Evolutionary conservation across 2,113 vertebrate species (phyloP).

Genomic region (Heteronetta atricapilla): DNA sequence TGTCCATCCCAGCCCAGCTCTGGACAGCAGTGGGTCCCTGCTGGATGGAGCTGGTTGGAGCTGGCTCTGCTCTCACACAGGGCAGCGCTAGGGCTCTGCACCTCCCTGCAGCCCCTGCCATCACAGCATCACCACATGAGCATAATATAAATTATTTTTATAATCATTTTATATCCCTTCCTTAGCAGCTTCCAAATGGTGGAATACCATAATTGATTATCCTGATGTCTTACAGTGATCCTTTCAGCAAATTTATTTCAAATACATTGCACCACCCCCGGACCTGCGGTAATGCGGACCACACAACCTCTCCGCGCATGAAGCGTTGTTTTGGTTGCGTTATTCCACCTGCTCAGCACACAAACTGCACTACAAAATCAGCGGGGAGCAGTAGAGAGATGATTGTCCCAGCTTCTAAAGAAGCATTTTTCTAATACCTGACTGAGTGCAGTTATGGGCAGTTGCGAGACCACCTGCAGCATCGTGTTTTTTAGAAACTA

Average conservation of each 20-base stretch:
- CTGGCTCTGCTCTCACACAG: no score
- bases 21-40: no score
- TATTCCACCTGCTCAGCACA: neutral
- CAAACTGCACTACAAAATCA: neutral
- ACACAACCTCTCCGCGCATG: neutral
- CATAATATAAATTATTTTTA: no score
- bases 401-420: neutral
- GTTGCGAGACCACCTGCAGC: neutral
- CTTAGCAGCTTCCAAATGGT: neutral
- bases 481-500: neutral
- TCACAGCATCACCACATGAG: no score
- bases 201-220: neutral
- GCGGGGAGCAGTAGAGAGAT: neutral
- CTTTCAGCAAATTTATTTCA: neutral
- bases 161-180: neutral
- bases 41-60: no score
- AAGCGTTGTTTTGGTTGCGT: neutral
- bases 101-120: no score
- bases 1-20: no score
- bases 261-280: neutral
- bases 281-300: no score
- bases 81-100: no score
- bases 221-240: neutral
- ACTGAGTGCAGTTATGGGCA: neutral
- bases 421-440: rapidly evolving